These are phyloP conservation scores for Pangasianodon hypophthalmus DNA, from an alignment of 2,113 vertebrate species.

Conservation along the genomic window DNA sequence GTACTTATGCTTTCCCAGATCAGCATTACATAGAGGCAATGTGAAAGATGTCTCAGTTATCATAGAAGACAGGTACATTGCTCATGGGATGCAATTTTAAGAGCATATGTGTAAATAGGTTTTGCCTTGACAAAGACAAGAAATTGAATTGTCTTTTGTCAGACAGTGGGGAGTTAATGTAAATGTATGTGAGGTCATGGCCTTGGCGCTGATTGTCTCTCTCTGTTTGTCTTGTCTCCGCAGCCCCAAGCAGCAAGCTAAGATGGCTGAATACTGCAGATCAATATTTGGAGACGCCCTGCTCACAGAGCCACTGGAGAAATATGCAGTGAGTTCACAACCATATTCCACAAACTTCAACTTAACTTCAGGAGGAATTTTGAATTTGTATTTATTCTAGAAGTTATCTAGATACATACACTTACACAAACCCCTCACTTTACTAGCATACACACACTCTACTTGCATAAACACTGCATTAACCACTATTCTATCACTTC, in stretches of 20 bases:
- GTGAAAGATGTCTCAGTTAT: conserved; percentile 16
- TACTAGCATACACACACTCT: neutral
- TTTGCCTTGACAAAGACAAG: neutral
- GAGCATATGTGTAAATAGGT: conserved; percentile 3
- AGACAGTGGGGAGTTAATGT: conserved; percentile 17
- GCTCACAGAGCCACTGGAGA: conserved; percentile 92
- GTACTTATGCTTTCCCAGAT: neutral
- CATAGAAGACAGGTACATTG: neutral
- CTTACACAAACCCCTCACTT: neutral
- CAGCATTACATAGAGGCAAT: neutral
- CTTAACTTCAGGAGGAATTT: neutral
- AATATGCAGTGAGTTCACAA: conserved; percentile 85
- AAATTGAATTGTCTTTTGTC: conserved; percentile 18
- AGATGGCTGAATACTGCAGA: conserved; percentile 98
- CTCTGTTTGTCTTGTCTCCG: conserved; percentile 45
- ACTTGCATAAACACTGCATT: neutral
- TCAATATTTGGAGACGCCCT: conserved; percentile 96
- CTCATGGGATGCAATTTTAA: conserved; percentile 3
- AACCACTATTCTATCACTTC: neutral
- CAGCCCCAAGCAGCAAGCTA: conserved; percentile 96
- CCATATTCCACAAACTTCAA: neutral
- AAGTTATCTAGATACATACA: neutral
- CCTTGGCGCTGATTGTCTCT: conserved; percentile 28
- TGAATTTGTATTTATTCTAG: neutral
- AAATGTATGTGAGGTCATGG: conserved; percentile 39